phyloP scores from a whole-genome alignment of 1,140 invertebrate genomes.

The Rhagoletis pomonella region DNA sequence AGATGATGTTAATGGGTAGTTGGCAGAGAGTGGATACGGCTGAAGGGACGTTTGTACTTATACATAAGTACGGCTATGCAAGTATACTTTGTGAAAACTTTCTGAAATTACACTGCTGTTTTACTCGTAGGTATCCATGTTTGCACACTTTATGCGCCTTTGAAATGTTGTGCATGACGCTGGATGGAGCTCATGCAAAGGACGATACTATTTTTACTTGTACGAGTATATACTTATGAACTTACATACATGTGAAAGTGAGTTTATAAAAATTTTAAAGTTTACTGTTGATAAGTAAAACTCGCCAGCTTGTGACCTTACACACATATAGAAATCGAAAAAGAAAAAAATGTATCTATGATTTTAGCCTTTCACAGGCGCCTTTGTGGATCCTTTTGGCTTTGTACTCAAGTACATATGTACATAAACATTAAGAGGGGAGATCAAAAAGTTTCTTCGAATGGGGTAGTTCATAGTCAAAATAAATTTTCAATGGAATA shows the following conservation, averaged over 20 bases:
- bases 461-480: too few relatives aligned
- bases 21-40: background rate
- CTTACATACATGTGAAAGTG: background rate
- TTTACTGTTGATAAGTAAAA: background rate
- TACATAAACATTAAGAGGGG: background rate
- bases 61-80: background rate
- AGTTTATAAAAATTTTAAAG: background rate
- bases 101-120: conserved; percentile 11
- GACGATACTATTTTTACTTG: background rate
- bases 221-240: background rate
- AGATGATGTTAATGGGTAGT: background rate
- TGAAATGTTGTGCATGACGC: background rate
- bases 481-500: too few relatives aligned
- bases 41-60: background rate
- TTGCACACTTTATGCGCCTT: background rate
- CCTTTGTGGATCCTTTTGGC: conserved; percentile 17
- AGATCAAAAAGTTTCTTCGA: too few relatives aligned
- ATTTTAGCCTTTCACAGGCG: background rate
- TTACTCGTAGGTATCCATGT: too few relatives aligned
- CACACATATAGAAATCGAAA: background rate
- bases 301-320: background rate
- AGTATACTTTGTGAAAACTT: background rate
- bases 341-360: conserved; percentile 6
- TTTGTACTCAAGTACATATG: background rate
- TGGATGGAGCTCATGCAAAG: background rate